phyloP scores from a whole-genome alignment of 2,888 invertebrate species.

The Eristalis tenax region DNA sequence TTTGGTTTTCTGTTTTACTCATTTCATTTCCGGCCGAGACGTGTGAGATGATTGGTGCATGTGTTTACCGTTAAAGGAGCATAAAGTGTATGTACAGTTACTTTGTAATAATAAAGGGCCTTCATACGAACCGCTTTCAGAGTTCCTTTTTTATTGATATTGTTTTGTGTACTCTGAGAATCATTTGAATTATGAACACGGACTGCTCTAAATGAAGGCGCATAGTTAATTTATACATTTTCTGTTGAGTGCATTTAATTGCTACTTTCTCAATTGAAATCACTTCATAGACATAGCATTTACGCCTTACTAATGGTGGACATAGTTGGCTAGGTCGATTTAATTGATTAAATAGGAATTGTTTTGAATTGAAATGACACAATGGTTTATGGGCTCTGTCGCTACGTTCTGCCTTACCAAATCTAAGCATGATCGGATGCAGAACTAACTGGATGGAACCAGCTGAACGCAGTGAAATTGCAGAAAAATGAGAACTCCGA shows the following conservation, averaged over 20 bases:
- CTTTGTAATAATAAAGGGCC: not conserved
- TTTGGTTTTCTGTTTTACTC: conserved; percentile 9
- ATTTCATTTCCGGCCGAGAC: conserved; percentile 31
- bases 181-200: not conserved
- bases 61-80: not conserved
- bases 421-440: too few relatives aligned
- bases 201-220: not conserved
- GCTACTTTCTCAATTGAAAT: too few relatives aligned
- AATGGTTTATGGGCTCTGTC: too few relatives aligned
- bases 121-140: not conserved
- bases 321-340: too few relatives aligned
- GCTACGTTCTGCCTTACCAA: too few relatives aligned
- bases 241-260: not conserved
- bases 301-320: too few relatives aligned
- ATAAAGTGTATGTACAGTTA: not conserved
- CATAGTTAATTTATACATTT: not conserved
- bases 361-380: too few relatives aligned
- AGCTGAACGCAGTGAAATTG: too few relatives aligned
- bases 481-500: too few relatives aligned
- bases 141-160: not conserved
- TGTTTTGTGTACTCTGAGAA: not conserved
- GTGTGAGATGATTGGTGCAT: conserved; percentile 29
- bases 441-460: too few relatives aligned
- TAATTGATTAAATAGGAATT: too few relatives aligned
- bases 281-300: too few relatives aligned